Percentiles rank a stretch among this genome's conserved stretches.
Conservation (phyloP, 1,140 invertebrate species). For the Atta colombica region DNA sequence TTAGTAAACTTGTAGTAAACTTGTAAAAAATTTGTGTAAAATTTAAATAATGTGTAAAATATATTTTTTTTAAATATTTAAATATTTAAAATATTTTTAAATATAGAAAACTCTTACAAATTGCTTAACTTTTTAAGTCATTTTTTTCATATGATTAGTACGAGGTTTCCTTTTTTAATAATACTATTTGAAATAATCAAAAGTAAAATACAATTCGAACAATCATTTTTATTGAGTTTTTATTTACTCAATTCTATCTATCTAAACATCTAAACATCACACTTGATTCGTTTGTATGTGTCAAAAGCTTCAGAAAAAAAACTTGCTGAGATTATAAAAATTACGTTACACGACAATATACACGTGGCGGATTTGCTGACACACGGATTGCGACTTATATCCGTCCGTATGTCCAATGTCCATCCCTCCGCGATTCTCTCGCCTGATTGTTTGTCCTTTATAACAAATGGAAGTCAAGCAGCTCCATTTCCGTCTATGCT, state of each 20-base stretch:
- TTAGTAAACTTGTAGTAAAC: too few relatives aligned
- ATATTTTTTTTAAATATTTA: too few relatives aligned
- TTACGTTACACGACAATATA: conserved; percentile 9
- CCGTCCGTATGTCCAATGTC: not conserved
- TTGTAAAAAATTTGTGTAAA: too few relatives aligned
- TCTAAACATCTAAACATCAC: not conserved
- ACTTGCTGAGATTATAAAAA: not conserved
- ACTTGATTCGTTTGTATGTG: not conserved
- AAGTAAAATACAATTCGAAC: not conserved
- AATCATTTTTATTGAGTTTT: not conserved
- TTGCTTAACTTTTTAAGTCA: too few relatives aligned
- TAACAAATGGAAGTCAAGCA: conserved; percentile 34
- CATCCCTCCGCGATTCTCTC: not conserved
- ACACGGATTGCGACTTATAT: not conserved
- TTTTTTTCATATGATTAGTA: too few relatives aligned
- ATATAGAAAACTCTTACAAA: too few relatives aligned
- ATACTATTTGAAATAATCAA: not conserved
- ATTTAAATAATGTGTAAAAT: too few relatives aligned
- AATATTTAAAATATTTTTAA: too few relatives aligned
- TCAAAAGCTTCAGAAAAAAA: not conserved
- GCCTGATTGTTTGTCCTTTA: conserved; percentile 12
- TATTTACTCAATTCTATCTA: not conserved
- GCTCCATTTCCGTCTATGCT: conserved; percentile 17
- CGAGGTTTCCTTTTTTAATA: too few relatives aligned
- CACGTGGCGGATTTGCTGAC: not conserved